Conservation (phyloP, 2,888 invertebrate genomes). For the Archips xylosteana region DNA sequence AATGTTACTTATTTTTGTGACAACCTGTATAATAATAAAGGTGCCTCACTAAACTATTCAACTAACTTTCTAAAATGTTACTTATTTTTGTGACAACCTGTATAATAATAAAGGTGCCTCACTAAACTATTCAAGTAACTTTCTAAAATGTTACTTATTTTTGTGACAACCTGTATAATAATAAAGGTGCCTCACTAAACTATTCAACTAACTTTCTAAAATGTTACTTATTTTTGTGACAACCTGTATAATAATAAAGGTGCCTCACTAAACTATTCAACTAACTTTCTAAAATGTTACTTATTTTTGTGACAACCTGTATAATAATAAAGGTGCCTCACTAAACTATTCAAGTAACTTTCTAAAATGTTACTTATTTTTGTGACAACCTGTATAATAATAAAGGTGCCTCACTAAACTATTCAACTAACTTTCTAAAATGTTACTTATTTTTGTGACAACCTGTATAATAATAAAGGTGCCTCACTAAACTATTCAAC, state of each 20-base stretch:
- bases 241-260: neutral
- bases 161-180: neutral
- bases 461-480: neutral
- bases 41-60: neutral
- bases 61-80: too few species aligned
- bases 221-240: too few species aligned
- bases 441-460: too few species aligned
- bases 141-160: too few species aligned
- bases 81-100: neutral
- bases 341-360: neutral
- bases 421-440: too few species aligned
- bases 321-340: neutral
- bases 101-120: conserved; percentile 1
- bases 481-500: neutral
- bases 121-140: neutral
- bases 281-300: too few species aligned
- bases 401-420: neutral
- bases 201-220: too few species aligned
- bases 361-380: too few species aligned
- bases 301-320: neutral
- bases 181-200: neutral
- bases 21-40: neutral
- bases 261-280: neutral
- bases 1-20: too few species aligned
- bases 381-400: neutral